Conservation (phyloP, 2,888 invertebrate genomes). For the Monoplex corrugatus region DNA sequence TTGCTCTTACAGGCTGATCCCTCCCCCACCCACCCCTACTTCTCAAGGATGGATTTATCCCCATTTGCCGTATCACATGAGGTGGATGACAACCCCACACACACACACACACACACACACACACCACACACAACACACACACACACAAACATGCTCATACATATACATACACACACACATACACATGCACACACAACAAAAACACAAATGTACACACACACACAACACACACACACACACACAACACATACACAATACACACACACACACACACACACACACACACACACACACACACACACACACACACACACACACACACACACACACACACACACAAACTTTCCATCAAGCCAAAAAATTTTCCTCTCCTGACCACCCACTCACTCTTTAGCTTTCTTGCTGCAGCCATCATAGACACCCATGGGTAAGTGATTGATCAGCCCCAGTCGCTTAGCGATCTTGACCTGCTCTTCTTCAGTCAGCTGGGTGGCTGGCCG, state of each 20-base stretch:
- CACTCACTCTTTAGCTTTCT: no score
- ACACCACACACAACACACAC: background rate
- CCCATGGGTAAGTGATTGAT: slow-evolving; percentile 94
- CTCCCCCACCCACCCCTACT: no score
- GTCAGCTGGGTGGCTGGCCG: slow-evolving; percentile 84
- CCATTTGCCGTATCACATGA: no score
- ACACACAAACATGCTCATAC: slow-evolving; percentile 8
- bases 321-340: slow-evolving; percentile 1
- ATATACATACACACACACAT: slow-evolving; percentile 28
- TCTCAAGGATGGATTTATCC: no score
- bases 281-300: slow-evolving; percentile 5
- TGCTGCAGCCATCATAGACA: slow-evolving; percentile 87
- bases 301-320: slow-evolving; percentile 1
- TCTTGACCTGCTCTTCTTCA: slow-evolving; percentile 91
- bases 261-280: background rate
- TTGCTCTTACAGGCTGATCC: no score
- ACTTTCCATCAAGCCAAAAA: background rate
- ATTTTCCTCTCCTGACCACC: background rate
- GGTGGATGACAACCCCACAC: no score
- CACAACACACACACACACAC: background rate
- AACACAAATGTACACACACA: background rate
- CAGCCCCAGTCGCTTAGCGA: slow-evolving; percentile 92
- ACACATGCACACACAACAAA: slow-evolving; percentile 32
- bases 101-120: background rate
- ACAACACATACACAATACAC: background rate